Evolutionary conservation across 2,888 invertebrate genomes (phyloP), one percentile per base, ranked within the genome.

Genomic region (Drosophila meridiana): DNA sequence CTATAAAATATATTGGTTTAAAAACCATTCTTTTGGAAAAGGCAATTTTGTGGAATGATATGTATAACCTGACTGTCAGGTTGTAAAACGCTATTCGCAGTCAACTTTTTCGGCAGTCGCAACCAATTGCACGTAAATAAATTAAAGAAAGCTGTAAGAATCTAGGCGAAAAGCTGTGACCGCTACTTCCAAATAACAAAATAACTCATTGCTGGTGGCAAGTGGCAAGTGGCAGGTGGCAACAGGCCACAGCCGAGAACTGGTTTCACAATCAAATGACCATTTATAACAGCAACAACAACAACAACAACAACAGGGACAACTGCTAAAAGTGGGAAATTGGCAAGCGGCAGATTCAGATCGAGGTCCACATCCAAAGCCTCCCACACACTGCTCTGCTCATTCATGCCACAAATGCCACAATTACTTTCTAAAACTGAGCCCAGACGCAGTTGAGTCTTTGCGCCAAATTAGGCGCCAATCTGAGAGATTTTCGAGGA

Each of bases 381-480:
- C 84, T 80, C 89, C 86, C 84, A 88, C 89, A 20, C 11, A 9
- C 48, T 55, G 28, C 9, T 7, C 53, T 55, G 48, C 58, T 50
- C 76, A 70, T 65, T 57, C 68, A 77, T 79, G 70, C 80, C 80
- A 68, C 68, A 65, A 62, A 76, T 78, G 77, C 80, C 67, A 78
- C 80, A 83, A 84, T 83, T 87, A 87, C 87, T 87, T 87, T 87
- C 87, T 89, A 87, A 87, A 89, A 59, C 66, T n/a, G 40, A 47
- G 64, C 38, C 26, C 38, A 55, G 58, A 57, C 60, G 64, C 73
- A 80, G 85, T 87, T 81, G 80, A 89, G 78, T 88, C 76, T 83
- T 85, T 86, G 88, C 89, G 77, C 84, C 87, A 87, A 87, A 89
- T 87, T 89, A 77, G 88, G 87, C 89, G 89, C 89, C 89, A 86